Evolutionary conservation across 2,113 vertebrate species (phyloP).

Genomic region (Cricetomys ansorgei): DNA sequence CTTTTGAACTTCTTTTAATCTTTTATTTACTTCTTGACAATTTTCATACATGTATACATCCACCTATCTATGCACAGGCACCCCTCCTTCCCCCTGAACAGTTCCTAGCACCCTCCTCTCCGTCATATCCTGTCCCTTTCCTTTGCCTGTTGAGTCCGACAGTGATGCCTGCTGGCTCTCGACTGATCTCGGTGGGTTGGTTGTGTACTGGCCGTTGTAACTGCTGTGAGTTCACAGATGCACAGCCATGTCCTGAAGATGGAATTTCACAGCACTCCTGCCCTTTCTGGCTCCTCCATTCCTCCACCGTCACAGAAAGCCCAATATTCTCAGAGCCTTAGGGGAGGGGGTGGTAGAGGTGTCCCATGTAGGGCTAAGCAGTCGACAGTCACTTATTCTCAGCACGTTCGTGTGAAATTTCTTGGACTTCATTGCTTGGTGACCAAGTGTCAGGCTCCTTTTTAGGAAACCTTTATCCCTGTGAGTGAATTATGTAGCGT

Average conservation of each 20-base stretch:
- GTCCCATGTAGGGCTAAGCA: neutral
- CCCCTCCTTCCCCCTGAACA: neutral
- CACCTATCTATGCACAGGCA: neutral
- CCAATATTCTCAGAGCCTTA: neutral
- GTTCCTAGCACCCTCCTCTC: too few relatives aligned
- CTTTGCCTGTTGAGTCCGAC: neutral
- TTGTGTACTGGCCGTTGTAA: too few relatives aligned
- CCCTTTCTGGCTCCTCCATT: neutral
- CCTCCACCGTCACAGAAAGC: too few relatives aligned
- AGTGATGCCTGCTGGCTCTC: neutral
- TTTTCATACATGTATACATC: neutral
- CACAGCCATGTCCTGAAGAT: neutral
- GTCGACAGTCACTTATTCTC: neutral
- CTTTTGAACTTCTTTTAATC: neutral
- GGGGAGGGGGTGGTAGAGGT: neutral
- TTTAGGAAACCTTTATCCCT: neutral
- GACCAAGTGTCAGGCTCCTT: slow-evolving; percentile 1
- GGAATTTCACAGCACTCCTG: neutral
- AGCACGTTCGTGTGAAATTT: slow-evolving; percentile 24
- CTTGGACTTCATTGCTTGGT: slow-evolving; percentile 29
- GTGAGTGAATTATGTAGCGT: neutral
- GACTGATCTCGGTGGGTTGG: neutral
- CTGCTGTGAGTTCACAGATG: neutral
- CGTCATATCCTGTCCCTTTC: too few relatives aligned
- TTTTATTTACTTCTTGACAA: neutral